Percentiles rank a stretch among this genome's conserved stretches.
Evolutionary conservation across 2,113 vertebrate genomes (phyloP).

Genomic region (Chroicocephalus ridibundus): DNA sequence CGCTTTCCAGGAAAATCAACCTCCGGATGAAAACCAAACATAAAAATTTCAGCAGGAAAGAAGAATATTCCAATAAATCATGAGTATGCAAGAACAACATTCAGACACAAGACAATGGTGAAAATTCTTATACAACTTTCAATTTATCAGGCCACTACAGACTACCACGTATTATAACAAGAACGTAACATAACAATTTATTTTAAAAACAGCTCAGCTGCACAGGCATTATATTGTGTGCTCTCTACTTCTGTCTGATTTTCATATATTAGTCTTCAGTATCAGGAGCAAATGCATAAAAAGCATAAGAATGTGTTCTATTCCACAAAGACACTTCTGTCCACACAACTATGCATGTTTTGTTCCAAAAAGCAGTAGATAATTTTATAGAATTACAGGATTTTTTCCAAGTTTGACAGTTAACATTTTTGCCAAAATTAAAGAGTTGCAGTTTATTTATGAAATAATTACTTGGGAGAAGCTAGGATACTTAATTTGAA

Average conservation of each 20-base stretch:
- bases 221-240: neutral
- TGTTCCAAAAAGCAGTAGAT: neutral
- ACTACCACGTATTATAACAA: neutral
- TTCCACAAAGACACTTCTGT: neutral
- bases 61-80: neutral
- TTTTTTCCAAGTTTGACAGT: neutral
- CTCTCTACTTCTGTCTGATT: neutral
- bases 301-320: neutral
- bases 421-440: neutral
- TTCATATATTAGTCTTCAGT: neutral
- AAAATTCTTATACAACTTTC: neutral
- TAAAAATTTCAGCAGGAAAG: neutral
- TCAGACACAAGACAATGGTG: neutral
- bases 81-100: neutral
- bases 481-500: neutral
- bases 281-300: neutral
- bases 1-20: constrained; percentile 32
- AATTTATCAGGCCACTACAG: neutral
- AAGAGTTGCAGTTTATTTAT: neutral
- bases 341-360: neutral
- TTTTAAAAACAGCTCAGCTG: neutral
- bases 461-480: neutral
- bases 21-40: constrained; percentile 16
- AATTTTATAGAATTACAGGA: neutral
- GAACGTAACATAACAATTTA: neutral